Evolutionary conservation across 2,113 vertebrate genomes (phyloP).

Genomic region (Gambusia affinis): DNA sequence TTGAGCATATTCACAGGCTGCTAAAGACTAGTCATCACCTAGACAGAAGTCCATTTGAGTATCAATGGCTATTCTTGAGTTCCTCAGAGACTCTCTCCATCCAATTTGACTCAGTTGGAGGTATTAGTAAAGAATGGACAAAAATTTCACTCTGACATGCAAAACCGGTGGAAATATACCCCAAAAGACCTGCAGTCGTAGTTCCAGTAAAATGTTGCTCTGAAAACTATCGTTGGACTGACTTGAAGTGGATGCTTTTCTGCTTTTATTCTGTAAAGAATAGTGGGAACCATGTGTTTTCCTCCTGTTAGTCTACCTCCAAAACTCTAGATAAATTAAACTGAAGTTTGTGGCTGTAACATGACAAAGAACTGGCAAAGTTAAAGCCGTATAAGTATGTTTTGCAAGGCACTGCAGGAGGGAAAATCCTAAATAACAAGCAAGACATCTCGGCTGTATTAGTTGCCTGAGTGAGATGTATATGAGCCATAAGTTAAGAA

Average conservation of each 20-base stretch:
- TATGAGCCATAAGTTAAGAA: slow-evolving; percentile 33
- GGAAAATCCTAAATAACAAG: slow-evolving; percentile 37
- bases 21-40: not conserved
- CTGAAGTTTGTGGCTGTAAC: not conserved
- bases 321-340: not conserved
- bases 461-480: slow-evolving; percentile 27
- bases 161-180: not conserved
- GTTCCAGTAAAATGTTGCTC: not conserved
- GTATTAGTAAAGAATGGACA: not conserved
- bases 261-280: not conserved
- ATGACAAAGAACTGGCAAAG: not conserved
- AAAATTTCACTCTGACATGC: not conserved
- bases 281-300: not conserved
- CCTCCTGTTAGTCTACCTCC: not conserved
- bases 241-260: not conserved
- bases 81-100: not conserved
- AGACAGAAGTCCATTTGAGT: not conserved
- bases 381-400: not conserved
- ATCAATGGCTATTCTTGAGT: not conserved
- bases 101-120: not conserved
- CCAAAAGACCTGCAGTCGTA: not conserved
- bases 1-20: not conserved
- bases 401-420: not conserved
- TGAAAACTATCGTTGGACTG: not conserved
- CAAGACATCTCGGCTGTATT: slow-evolving; percentile 24